Conservation (phyloP, 2,888 invertebrate genomes). For the Cyclophora punctaria region DNA sequence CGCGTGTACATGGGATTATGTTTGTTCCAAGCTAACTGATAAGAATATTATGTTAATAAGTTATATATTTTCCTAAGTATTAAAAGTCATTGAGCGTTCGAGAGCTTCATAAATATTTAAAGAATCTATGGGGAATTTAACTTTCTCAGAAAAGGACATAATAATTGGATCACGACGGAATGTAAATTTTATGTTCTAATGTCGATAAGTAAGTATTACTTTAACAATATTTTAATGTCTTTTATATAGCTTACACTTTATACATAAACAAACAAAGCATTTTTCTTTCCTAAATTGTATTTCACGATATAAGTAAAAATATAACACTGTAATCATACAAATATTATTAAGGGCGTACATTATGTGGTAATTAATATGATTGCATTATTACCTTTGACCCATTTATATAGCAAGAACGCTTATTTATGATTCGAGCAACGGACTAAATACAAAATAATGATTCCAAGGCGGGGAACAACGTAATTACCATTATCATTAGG, state of each 20-base stretch:
- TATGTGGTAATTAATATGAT: not conserved
- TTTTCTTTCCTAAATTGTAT: too few relatives aligned
- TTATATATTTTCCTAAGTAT: conserved; percentile 44
- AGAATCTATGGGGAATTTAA: conserved; percentile 49
- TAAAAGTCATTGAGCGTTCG: conserved; percentile 51
- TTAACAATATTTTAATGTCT: too few relatives aligned
- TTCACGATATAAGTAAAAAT: too few relatives aligned
- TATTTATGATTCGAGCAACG: conserved; percentile 16
- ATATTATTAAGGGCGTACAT: too few relatives aligned
- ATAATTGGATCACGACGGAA: too few relatives aligned
- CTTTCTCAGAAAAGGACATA: conserved; percentile 33
- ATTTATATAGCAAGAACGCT: conserved; percentile 15
- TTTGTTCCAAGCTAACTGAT: conserved; percentile 37
- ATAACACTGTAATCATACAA: too few relatives aligned
- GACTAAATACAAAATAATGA: conserved; percentile 30
- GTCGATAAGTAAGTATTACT: too few relatives aligned
- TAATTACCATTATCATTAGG: conserved; percentile 25
- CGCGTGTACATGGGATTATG: conserved; percentile 28
- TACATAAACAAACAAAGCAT: too few relatives aligned
- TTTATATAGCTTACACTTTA: too few relatives aligned
- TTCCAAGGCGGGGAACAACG: conserved; percentile 22
- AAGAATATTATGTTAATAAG: conserved; percentile 36
- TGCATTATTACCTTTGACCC: conserved; percentile 13
- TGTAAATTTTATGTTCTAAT: too few relatives aligned
- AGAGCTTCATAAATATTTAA: conserved; percentile 62